These are phyloP conservation scores for Formica selysi DNA, from an alignment of 1,140 invertebrate genomes.

Conservation along the genomic window DNA sequence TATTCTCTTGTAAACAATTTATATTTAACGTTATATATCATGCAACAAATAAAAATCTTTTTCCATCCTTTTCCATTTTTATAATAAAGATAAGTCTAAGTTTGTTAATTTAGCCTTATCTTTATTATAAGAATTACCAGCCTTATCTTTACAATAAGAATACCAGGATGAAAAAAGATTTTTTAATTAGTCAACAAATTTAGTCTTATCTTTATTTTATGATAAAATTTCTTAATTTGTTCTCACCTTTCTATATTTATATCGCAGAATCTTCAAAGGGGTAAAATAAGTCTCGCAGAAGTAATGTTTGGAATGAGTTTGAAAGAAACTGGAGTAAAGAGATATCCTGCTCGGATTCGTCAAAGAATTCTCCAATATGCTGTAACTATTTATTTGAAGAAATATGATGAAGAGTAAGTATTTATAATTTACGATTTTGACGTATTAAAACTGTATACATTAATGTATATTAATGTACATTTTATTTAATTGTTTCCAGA, in stretches of 20 bases:
- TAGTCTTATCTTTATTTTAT: constrained; percentile 3
- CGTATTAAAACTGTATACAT: not conserved
- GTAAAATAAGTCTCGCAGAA: constrained; percentile 94
- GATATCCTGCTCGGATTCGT: constrained; percentile 93
- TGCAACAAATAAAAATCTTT: constrained; percentile 4
- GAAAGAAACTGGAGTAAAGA: constrained; percentile 95
- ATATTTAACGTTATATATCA: not conserved
- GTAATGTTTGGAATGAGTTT: constrained; percentile 97
- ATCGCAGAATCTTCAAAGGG: constrained; percentile 90
- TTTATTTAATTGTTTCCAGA: constrained; percentile 85
- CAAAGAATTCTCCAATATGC: constrained; percentile 96
- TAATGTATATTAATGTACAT: constrained; percentile 25
- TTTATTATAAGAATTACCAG: not conserved
- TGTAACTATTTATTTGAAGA: constrained; percentile 94
- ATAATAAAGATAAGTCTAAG: too few species aligned
- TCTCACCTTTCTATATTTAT: not conserved
- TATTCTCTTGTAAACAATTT: not conserved
- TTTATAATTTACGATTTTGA: not conserved
- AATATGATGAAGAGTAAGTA: constrained; percentile 91
- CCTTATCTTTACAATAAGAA: not conserved
- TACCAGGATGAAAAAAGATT: not conserved
- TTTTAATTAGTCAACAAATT: not conserved
- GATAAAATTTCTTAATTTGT: not conserved
- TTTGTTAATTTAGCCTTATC: not conserved
- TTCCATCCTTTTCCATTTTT: not conserved